Base-by-base conservation (phyloP, 2,113 vertebrate species). In the Pao palembangensis region DNA sequence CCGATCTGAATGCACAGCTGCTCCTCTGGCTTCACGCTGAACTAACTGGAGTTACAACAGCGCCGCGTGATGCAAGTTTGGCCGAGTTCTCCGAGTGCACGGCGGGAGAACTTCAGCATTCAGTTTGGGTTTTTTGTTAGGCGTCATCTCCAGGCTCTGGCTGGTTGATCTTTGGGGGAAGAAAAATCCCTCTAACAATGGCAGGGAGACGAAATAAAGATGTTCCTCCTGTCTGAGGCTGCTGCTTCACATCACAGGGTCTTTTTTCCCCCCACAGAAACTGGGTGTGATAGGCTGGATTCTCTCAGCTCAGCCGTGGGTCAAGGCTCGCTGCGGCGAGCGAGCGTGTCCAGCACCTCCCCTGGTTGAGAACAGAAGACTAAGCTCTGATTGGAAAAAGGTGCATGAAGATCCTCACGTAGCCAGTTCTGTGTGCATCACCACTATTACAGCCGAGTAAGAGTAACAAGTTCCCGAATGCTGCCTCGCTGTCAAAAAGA, bases 361-460 rank as follows among this genome's bases (percentile, higher is more conserved):
- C 69, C 58, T 18, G 50, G 64, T 58, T 59, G 5, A 64, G 49
- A 64, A 63, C 31, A 72, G 75, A 67, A 23, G 55, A 65, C 61
- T 41, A 49, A 76, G 59, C 59, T 72, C 72, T 75, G 64, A 71
- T 72, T 66, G 64, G 19, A 15, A 25, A 23, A 7, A 67, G 55
- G 65, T 76, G 64, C 74, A 73, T 82, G 86, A 67, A 50, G 57
- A 69, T 69, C 59, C 75, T 86, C 88, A 90, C 72, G 71, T 87
- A 83, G 83, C 54, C 58, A 25, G 52, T 69, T 42, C 42, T 16
- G 28, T 51, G 8, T 63, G 57, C 62, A 46, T 28, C 61, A 58
- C 61, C 48, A 49, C 58, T 59, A 49, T 16, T 16, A 49, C 7
- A 73, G 70, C 25, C 25, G 25, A n/a, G n/a, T n/a, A n/a, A n/a